Evolutionary conservation across 2,113 vertebrate species (phyloP), one percentile per base, ranked within the genome.

Genomic region (Etheostoma cragini): DNA sequence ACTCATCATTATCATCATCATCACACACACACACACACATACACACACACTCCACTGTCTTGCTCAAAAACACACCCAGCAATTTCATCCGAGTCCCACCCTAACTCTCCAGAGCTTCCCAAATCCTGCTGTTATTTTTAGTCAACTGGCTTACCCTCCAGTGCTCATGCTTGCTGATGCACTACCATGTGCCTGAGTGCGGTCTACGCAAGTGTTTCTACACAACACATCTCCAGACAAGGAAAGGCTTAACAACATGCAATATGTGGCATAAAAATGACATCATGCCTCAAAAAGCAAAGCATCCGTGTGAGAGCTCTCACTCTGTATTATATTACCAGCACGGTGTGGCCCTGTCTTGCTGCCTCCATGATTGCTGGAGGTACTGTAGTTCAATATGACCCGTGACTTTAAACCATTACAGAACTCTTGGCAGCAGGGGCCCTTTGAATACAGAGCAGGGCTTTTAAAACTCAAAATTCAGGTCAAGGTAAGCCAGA

Each of bases 1-100:
- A 74, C 76, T 77, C 69, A 82, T 30, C 30, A 30, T 30, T 4
- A 30, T 30, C 26, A 26, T 26, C 26, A 26, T 26, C 26, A 26
- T 26, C 54, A 60, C 19, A 56, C 33, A 61, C 77, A 63, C 30
- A 52, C 66, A 35, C 66, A 33, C 46, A 52, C 65, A 52, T 8
- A 52, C 46, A 21, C 65, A 81, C 63, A 46, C 57, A 81, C 76
- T 74, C 71, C 21, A 45, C 83, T 78, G 76, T 82, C 76, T 84
- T 76, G 81, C 78, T 89, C 53, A 52, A 81, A 83, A 90, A 87
- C 83, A 87, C 83, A 94, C 91, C 92, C 94, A 88, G 93, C 91
- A 94, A 94, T 95, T 95, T 95, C 62, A 83, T 73, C 62, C 54
- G 50, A 58, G 94, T 94, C 88, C 93, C 95, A 91, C 93, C 94